Base-by-base conservation (phyloP, 2,888 invertebrate species). In the Meteorus colon region DNA sequence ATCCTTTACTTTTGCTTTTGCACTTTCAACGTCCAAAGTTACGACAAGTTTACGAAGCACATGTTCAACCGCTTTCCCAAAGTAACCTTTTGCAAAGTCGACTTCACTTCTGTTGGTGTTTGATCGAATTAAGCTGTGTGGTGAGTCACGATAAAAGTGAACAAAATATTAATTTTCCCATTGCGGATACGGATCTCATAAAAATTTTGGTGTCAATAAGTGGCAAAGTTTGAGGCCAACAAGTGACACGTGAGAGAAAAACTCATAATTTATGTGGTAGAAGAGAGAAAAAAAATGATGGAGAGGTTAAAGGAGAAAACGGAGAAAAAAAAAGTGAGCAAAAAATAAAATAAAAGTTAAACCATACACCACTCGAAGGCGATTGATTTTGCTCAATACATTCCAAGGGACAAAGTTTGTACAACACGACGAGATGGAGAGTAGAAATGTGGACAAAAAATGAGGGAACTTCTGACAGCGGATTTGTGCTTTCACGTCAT, bases 371-470 rank as follows among this genome's bases (percentile, higher is more conserved):
- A 48, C 48, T 74, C 78, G 83, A 81, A 74, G 83, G 82, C 85
- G 86, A 89, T 88, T 87, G 88, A 89, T 89, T 87, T 83, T 82
- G 82, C 29, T 79, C 84, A 84, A 86, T 87, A 88, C 86, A 88
- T 87, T 87, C 86, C 84, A 83, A 75, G 48, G 45, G 65, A 69
- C 41, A 83, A 88, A 88, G 84, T 85, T 87, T 81, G 78, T 80
- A 82, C 77, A 79, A 80, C 78, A 83, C 79, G 70, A 81, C 78
- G 70, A 72, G 55, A 66, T 73, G 75, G 48, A 60, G 67, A 65
- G 71, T 55, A 59, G 75, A 34, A 70, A 75, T 63, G 51, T 75
- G 55, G 59, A 84, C 84, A 87, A 88, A 88, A 88, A 89, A 89
- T 88, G 88, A 87, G 86, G 85, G 87, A 89, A 89, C 85, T 88